phyloP scores from a whole-genome alignment of 2,797 vertebrate genomes.

The Lophius americanus region DNA sequence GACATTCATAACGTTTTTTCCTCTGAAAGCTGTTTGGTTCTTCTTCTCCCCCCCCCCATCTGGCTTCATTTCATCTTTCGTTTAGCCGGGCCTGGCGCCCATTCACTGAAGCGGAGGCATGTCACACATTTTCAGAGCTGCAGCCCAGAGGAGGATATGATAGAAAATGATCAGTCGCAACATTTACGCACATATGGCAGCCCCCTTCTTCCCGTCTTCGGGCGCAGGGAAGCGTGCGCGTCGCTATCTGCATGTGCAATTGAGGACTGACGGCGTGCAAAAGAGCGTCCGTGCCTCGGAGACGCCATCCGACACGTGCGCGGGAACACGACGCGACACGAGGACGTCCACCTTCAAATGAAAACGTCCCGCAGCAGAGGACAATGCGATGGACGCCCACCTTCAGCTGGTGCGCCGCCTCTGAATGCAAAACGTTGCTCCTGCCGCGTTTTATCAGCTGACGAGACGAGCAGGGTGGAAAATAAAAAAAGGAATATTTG shows the following conservation, averaged over 20 bases:
- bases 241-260: constrained; percentile 25
- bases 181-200: constrained; percentile 45
- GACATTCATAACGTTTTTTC: constrained; percentile 50
- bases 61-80: constrained; percentile 65
- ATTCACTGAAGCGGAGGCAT: constrained; percentile 49
- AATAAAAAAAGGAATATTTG: constrained; percentile 52
- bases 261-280: constrained; percentile 14
- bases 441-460: constrained; percentile 33
- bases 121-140: constrained; percentile 55
- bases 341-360: constrained; percentile 9
- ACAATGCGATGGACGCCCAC: not conserved
- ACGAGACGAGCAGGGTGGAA: constrained; percentile 19
- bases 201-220: constrained; percentile 39
- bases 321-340: too few species aligned
- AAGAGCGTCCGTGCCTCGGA: not conserved
- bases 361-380: not conserved
- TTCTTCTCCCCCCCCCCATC: constrained; percentile 58
- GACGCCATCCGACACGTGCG: too few species aligned
- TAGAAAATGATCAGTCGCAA: constrained; percentile 53
- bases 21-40: constrained; percentile 54
- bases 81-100: constrained; percentile 52
- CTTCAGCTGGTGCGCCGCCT: constrained; percentile 6
- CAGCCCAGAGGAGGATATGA: constrained; percentile 48
- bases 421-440: constrained; percentile 30
- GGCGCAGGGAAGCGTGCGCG: constrained; percentile 5